phyloP scores from a whole-genome alignment of 2,888 invertebrate species.

The Sinelater perroti region DNA sequence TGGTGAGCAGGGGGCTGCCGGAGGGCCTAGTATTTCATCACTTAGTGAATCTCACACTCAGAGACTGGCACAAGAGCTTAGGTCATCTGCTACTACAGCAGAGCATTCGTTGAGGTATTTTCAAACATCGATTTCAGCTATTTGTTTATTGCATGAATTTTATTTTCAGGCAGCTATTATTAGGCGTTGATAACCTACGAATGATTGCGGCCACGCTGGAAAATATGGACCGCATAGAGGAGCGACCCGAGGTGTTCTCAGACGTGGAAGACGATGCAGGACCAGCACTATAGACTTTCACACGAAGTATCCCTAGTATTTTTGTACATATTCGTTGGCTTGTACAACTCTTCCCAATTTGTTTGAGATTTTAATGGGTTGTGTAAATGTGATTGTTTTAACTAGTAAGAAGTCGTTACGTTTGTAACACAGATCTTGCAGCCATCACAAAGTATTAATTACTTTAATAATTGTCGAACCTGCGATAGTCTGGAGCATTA shows the following conservation, averaged over 20 bases:
- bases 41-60: slow-evolving; percentile 57
- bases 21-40: slow-evolving; percentile 54
- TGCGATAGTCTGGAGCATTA: background rate
- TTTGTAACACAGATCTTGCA: background rate
- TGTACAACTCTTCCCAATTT: background rate
- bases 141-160: background rate
- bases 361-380: slow-evolving; percentile 33
- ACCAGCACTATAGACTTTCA: slow-evolving; percentile 59
- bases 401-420: slow-evolving; percentile 15
- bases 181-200: slow-evolving; percentile 73
- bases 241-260: slow-evolving; percentile 61
- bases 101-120: slow-evolving; percentile 71
- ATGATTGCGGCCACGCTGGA: slow-evolving; percentile 72
- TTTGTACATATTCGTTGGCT: slow-evolving; percentile 28
- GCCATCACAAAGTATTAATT: background rate
- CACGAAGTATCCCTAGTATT: slow-evolving; percentile 23
- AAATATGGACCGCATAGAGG: slow-evolving; percentile 66
- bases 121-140: no score
- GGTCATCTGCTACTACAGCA: slow-evolving; percentile 70
- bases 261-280: slow-evolving; percentile 64
- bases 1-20: slow-evolving; percentile 61
- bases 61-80: slow-evolving; percentile 68
- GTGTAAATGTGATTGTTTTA: slow-evolving; percentile 37
- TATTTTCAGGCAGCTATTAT: slow-evolving; percentile 69
- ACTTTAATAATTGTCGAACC: background rate